phyloP scores from a whole-genome alignment of 2,113 vertebrate species.

The chimpanzee (Pan troglodytes) region DNA sequence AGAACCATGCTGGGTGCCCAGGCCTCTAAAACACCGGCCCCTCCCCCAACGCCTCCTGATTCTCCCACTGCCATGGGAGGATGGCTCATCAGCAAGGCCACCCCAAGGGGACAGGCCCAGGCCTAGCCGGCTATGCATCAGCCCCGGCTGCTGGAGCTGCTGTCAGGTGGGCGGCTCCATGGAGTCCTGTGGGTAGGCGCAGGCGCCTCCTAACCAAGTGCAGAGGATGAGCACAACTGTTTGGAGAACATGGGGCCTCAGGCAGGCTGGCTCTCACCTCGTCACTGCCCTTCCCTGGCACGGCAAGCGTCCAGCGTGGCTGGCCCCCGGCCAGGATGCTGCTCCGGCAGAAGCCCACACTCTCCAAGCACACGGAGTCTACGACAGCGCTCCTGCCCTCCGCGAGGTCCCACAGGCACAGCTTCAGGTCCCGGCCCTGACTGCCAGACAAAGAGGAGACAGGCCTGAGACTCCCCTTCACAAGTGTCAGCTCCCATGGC shows the following conservation, averaged over 20 bases:
- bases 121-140: background rate
- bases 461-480: background rate
- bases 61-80: background rate
- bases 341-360: conserved; percentile 93
- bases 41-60: background rate
- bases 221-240: background rate
- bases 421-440: conserved; percentile 93
- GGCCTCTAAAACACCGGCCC: background rate
- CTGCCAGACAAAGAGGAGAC: conserved; percentile 75
- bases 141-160: background rate
- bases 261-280: conserved; percentile 87
- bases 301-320: conserved; percentile 86
- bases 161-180: background rate
- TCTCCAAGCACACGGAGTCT: conserved; percentile 87
- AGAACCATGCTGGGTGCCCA: background rate
- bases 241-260: background rate
- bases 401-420: conserved; percentile 92
- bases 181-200: background rate
- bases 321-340: conserved; percentile 82
- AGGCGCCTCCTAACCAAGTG: background rate
- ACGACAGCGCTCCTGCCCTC: conserved; percentile 87
- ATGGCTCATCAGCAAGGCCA: background rate
- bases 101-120: background rate
- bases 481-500: fast-evolving
- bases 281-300: conserved; percentile 86